Conservation (phyloP, 2,113 vertebrate genomes). For the Rallus limicola region DNA sequence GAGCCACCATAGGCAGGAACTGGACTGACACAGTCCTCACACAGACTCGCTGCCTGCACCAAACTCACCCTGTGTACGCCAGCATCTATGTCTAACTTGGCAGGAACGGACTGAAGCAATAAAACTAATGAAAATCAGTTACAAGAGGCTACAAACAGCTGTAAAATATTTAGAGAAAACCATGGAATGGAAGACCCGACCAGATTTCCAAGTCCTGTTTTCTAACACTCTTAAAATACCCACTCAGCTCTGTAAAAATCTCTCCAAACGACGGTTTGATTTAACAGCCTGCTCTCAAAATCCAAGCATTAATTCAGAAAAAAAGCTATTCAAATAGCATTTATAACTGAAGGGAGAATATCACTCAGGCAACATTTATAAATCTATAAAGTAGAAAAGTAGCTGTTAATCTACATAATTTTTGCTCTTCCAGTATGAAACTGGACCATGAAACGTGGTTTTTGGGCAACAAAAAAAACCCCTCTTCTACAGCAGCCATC, state of each 20-base stretch:
- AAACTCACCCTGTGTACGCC: not conserved
- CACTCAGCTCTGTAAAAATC: not conserved
- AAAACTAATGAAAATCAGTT: conserved; percentile 43
- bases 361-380: not conserved
- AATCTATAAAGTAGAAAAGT: not conserved
- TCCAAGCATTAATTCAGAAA: not conserved
- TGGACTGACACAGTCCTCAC: not conserved
- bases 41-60: not conserved
- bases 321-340: not conserved
- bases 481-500: not conserved
- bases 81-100: not conserved
- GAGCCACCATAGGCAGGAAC: not conserved
- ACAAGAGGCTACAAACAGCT: conserved; percentile 13
- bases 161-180: conserved; percentile 17
- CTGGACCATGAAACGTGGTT: not conserved
- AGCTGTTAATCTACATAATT: not conserved
- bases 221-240: not conserved
- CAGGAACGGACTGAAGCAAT: conserved; percentile 1
- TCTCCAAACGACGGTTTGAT: not conserved
- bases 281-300: not conserved
- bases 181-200: not conserved
- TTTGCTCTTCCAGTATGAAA: not conserved
- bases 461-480: not conserved
- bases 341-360: conserved; percentile 4
- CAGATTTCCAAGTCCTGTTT: not conserved